These are phyloP conservation scores for Apeira syringaria DNA, from an alignment of 2,888 invertebrate genomes.

Conservation along the genomic window DNA sequence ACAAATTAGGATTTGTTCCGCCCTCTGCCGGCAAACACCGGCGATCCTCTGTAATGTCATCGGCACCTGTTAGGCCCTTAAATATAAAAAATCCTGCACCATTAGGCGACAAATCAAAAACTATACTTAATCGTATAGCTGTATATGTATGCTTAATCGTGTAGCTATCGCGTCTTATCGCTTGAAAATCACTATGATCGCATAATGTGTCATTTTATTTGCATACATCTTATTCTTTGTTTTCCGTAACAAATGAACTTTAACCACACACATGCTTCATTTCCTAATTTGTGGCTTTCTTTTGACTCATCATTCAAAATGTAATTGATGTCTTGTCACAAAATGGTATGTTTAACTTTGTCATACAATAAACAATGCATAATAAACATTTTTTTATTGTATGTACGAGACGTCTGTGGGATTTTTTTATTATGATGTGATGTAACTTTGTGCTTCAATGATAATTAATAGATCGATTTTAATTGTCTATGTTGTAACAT, in stretches of 20 bases:
- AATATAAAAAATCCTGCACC: too few species aligned
- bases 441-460: conserved; percentile 1
- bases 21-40: too few species aligned
- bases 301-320: conserved; percentile 16
- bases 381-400: conserved; percentile 6
- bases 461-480: conserved; percentile 7
- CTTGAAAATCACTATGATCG: too few species aligned
- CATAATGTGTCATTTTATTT: too few species aligned
- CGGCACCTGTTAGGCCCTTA: too few species aligned
- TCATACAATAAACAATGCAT: conserved; percentile 3
- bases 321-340: background rate
- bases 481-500: conserved; percentile 13
- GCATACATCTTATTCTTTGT: too few species aligned
- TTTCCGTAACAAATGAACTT: conserved; percentile 4
- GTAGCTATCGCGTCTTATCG: too few species aligned
- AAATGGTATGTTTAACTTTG: background rate
- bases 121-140: too few species aligned
- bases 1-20: too few species aligned
- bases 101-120: too few species aligned
- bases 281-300: conserved; percentile 24
- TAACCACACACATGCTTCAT: conserved; percentile 18
- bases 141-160: too few species aligned
- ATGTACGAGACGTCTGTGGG: background rate
- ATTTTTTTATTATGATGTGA: conserved; percentile 5
- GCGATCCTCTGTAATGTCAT: too few species aligned